Evolutionary conservation across 1,140 invertebrate species (phyloP).

Genomic region (Rhyzopertha dominica): DNA sequence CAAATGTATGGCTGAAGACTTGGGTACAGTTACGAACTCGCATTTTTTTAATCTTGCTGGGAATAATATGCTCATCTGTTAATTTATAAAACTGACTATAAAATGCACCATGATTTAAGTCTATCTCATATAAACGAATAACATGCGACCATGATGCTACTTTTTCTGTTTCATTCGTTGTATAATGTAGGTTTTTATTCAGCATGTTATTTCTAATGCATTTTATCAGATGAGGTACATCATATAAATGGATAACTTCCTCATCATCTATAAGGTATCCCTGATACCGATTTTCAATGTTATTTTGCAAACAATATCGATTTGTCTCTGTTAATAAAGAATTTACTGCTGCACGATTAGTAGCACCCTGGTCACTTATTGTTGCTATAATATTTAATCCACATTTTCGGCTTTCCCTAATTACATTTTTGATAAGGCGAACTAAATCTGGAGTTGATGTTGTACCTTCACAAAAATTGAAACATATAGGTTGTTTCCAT

Average conservation of each 20-base stretch:
- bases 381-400: constrained; percentile 14
- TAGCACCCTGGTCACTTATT: constrained; percentile 10
- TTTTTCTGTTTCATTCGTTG: not conserved
- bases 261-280: constrained; percentile 15
- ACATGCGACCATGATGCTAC: constrained; percentile 16
- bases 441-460: too few species aligned
- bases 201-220: constrained; percentile 19
- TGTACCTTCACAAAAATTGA: constrained; percentile 10
- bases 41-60: constrained; percentile 19
- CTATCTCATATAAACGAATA: constrained; percentile 4
- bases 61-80: constrained; percentile 18
- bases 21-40: constrained; percentile 18
- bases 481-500: constrained; percentile 12
- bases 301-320: not conserved
- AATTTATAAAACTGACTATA: constrained; percentile 8
- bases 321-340: constrained; percentile 1
- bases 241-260: constrained; percentile 19
- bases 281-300: constrained; percentile 8
- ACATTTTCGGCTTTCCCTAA: too few species aligned
- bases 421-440: too few species aligned
- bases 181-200: constrained; percentile 17
- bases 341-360: constrained; percentile 15
- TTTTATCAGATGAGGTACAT: constrained; percentile 21
- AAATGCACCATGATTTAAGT: constrained; percentile 8
- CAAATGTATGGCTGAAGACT: constrained; percentile 14